Base-by-base conservation (phyloP, 1,140 invertebrate genomes). In the Wasmannia auropunctata region DNA sequence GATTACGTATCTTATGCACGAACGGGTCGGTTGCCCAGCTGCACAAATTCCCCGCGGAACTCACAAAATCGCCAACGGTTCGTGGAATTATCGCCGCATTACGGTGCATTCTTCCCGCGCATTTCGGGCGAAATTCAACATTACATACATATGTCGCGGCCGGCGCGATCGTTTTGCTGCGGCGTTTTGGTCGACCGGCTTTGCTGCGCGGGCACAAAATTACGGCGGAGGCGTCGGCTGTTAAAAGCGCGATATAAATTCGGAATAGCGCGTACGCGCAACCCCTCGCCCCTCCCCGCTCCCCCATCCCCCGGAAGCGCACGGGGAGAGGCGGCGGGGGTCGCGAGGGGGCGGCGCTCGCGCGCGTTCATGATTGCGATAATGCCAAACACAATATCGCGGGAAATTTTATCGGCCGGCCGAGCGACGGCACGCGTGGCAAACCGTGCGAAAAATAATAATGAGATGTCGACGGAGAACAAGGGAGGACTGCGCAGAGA, bases 241-340 rank as follows among this genome's bases (percentile, higher is more conserved):
- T 92, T 92, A 91, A 92, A 92, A 92, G 91, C 90, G 86, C 87
- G 90, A 92, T 89, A 89, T 90, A 92, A 88, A 91, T 91, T 87
- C 80, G 80, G 83, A 54, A 49, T 62, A 86, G 43, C 62, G 51
- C 62, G 85, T 84, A 69, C 56, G 49, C 49, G 43, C 67, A 51
- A 25, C 34, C n/a, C n/a, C n/a, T n/a, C n/a, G n/a, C n/a, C n/a
- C n/a, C n/a, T n/a, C n/a, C n/a, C n/a, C n/a, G n/a, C n/a, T n/a
- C n/a, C n/a, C n/a, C n/a, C n/a, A n/a, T 34, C 56, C 49, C 56
- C 49, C 56, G 81, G 80, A 83, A 86, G 7, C 31, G 63, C n/a
- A 16, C 25, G 16, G 49, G 11, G 14, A 8, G 6, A 14, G 28
- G 22, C 11, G 63, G 31, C n/a, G 46, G 43, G 11, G 56, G 51